A percentile compares a stretch with the other conserved stretches of the same genome.
phyloP scores from a whole-genome alignment of 2,888 invertebrate genomes.

The Nebria salina region DNA sequence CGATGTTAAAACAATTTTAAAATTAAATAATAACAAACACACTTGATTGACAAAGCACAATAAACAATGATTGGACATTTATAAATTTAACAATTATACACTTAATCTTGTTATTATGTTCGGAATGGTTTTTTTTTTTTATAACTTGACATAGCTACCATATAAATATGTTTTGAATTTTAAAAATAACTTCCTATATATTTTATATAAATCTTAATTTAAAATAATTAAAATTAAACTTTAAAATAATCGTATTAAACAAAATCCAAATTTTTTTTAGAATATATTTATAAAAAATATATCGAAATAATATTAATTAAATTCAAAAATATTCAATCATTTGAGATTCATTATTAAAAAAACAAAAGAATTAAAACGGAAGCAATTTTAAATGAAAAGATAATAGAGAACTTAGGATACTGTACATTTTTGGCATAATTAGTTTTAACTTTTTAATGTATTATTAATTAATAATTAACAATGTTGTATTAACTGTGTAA shows the following conservation, averaged over 20 bases:
- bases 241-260: neutral
- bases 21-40: neutral
- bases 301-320: slow-evolving; percentile 10
- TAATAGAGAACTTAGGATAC: slow-evolving; percentile 11
- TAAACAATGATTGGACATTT: neutral
- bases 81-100: slow-evolving; percentile 3
- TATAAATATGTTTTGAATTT: neutral
- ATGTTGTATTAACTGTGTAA: slow-evolving; percentile 22
- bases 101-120: neutral
- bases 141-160: slow-evolving; percentile 12
- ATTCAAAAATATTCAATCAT: neutral
- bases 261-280: neutral
- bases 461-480: neutral
- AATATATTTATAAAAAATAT: neutral
- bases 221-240: neutral
- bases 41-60: neutral
- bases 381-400: slow-evolving; percentile 18
- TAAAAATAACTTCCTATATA: neutral
- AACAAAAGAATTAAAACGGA: slow-evolving; percentile 6
- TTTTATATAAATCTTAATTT: neutral
- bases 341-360: slow-evolving; percentile 5
- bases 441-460: neutral
- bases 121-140: slow-evolving; percentile 5
- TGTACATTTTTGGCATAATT: slow-evolving; percentile 32
- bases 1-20: slow-evolving; percentile 7